Evolutionary conservation across 2,797 vertebrate genomes (phyloP), one percentile per base, ranked within the genome.

Genomic region (Oceanodroma leucorhoa): DNA sequence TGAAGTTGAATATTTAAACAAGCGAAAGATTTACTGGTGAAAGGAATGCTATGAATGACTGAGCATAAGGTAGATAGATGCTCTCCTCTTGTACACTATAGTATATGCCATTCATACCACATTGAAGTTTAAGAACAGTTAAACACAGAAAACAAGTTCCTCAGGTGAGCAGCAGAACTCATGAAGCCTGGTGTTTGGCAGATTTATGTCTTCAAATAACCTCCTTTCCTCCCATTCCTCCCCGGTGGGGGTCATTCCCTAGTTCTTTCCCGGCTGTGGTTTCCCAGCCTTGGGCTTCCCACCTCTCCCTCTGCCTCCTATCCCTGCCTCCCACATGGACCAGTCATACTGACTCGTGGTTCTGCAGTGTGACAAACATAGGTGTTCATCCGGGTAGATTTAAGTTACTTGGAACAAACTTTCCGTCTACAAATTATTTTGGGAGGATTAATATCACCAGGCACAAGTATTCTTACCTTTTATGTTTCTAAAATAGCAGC

Each of bases 61-160:
- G 95, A 97, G 95, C 77, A 72, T 83, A 95, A 91, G 90, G 80
- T 64, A 87, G 81, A 70, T 83, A 83, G 86, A 89, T 97, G 94
- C 95, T 92, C 94, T 95, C 93, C 96, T 93, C 80, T 93, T 96
- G 97, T 97, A 97, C 97, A 95, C 97, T 97, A 89, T 97, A 97
- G 96, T 96, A 93, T 97, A 97, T 98, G 87, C 96, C 96, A 71
- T 95, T 96, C 76, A 71, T 96, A 96, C 97, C 96, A 98, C 96
- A 94, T 29, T 77, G 70, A 95, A 97, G 89, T 91, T 97, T 97
- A 93, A 97, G 94, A 89, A 78, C 89, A 92, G 80, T 48, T 94
- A 58, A 75, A 83, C 79, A 29, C 75, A 75, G 89, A 81, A 83
- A 91, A 76, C 36, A 19, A 54, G 51, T 55, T 84, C 23, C 40